Base-by-base conservation (phyloP, 64 coral and sea anemone species). In the Montipora efflorescens region DNA sequence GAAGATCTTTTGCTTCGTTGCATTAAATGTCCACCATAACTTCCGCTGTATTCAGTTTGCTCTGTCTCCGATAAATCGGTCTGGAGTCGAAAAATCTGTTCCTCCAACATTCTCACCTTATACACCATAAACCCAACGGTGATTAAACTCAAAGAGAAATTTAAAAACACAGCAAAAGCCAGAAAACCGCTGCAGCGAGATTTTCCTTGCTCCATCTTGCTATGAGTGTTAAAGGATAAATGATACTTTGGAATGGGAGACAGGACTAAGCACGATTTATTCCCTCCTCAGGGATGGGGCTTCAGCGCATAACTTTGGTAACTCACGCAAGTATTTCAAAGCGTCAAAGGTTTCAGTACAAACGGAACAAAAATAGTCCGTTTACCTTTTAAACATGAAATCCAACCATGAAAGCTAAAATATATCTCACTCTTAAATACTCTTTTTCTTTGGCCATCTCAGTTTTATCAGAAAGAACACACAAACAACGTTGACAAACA, bases 111-210 rank as follows among this genome's bases (percentile, higher is more conserved):
- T 49, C 58, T 53, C 4, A 85, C 55, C 75, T 92, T 92, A 48
- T 85, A 85, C 9, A 83, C 75, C 19, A 85, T 44, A 46, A 59
- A 85, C 13, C 90, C 90, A 12, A 92, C 71, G 7, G 81, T 71
- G 0, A 47, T 21, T 4, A 84, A 10, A 20, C 67, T 85, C 2
- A 92, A 8, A 5, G 73, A 21, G n/a, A 92, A 22, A 18, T 92
- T 92, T 0, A 92, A 21, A 49, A 84, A 76, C 46, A 92, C 12
- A 5, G 28, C 90, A 59, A 92, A 47, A 44, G 57, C 53, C 59
- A 92, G 11, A 43, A 92, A 36, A 67, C 16, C 44, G 16, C 59
- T 84, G 4, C 50, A 21, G 62, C 82, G 80, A 20, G 90, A 48
- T 76, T 92, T 92, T 45, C 10, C 44, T 8, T 44, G 44, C 66